phyloP scores from a whole-genome alignment of 1,140 invertebrate species.

The Pinna nobilis region DNA sequence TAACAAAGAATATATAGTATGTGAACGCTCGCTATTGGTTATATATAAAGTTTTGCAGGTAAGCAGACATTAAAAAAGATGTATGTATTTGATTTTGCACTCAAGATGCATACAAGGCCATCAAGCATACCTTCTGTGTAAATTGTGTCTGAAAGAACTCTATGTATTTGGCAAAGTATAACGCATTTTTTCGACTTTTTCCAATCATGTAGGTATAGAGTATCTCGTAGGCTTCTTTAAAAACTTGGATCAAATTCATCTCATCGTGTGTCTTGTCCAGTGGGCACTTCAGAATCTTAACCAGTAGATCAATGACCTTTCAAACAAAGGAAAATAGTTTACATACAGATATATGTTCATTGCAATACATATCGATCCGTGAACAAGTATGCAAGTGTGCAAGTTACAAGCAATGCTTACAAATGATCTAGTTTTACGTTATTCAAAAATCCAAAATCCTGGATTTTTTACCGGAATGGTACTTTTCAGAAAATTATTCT shows the following conservation, averaged over 20 bases:
- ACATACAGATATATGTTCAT: not conserved
- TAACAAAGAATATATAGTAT: no score
- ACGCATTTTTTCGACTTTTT: constrained; percentile 73
- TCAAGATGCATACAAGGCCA: not conserved
- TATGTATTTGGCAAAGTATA: constrained; percentile 76
- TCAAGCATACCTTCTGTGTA: constrained; percentile 64
- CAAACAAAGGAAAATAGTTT: no score
- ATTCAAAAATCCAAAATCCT: no score
- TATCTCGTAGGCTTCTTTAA: constrained; percentile 73
- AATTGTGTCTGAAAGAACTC: constrained; percentile 75
- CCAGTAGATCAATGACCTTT: constrained; percentile 72
- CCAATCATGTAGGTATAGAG: constrained; percentile 75
- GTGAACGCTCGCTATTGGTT: no score
- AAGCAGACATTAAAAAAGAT: not conserved
- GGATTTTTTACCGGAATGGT: no score
- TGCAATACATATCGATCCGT: no score
- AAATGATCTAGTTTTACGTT: not conserved
- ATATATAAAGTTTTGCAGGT: no score
- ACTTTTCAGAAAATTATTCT: no score
- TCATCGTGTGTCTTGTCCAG: constrained; percentile 69
- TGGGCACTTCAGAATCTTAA: constrained; percentile 68
- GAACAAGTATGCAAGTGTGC: not conserved
- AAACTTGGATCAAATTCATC: constrained; percentile 68
- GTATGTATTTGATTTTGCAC: not conserved
- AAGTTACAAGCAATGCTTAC: not conserved